Percentiles rank a stretch among this genome's conserved stretches.
Evolutionary conservation across 2,888 invertebrate genomes (phyloP).

Genomic region (Cepaea hortensis): DNA sequence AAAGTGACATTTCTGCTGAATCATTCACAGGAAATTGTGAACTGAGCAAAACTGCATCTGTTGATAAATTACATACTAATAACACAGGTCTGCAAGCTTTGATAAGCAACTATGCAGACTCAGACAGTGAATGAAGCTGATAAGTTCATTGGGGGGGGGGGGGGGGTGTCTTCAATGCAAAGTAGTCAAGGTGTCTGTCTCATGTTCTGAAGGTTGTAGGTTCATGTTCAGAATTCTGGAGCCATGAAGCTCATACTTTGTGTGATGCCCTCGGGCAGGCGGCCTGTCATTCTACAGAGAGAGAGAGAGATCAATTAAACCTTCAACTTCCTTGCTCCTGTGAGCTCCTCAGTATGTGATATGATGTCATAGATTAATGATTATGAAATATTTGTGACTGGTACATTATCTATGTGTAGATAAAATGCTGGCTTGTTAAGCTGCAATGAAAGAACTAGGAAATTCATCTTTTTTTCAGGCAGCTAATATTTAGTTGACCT

Average conservation of each 20-base stretch:
- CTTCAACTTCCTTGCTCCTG: too few species aligned
- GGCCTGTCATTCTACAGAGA: not conserved
- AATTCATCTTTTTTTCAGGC: too few species aligned
- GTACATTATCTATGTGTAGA: not conserved
- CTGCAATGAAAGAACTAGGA: not conserved
- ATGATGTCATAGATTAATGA: too few species aligned
- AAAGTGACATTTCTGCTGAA: not conserved
- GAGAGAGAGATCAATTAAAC: too few species aligned
- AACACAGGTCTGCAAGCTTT: slow-evolving; percentile 34
- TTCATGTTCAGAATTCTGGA: not conserved
- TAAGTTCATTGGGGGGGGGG: not conserved
- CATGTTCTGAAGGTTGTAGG: not conserved
- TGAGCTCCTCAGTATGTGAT: too few species aligned
- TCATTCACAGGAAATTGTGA: not conserved
- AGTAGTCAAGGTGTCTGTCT: not conserved
- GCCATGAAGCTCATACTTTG: not conserved
- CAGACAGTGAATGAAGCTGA: slow-evolving; percentile 37
- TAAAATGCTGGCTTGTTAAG: not conserved
- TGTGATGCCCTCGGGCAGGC: not conserved
- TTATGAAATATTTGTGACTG: not conserved
- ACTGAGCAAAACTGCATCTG: not conserved
- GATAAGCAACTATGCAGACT: slow-evolving; percentile 31
- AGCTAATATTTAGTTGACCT: too few species aligned
- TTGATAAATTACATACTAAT: not conserved
- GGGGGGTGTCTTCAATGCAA: not conserved